Base-by-base conservation (phyloP, 2,113 vertebrate species). In the Chrysemys picta region DNA sequence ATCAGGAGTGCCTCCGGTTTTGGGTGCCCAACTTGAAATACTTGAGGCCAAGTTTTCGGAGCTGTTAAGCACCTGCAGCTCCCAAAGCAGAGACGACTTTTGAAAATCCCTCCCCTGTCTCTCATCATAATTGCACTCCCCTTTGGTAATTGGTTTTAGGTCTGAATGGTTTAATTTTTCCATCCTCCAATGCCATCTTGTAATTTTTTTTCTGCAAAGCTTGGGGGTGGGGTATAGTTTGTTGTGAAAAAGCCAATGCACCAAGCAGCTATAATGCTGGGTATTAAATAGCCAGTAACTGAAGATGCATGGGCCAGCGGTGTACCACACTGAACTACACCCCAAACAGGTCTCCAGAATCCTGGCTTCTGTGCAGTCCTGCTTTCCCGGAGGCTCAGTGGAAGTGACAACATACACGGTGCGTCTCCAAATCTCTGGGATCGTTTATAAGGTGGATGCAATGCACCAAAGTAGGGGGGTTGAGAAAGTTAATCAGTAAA, bases 1-100 rank as follows among this genome's bases (percentile, higher is more conserved):
- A 52, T 52, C 16, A 52, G 54, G 54, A 56, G 54, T 56, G 54
- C 54, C 54, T 56, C 54, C 85, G 94, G 80, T n/a, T 91, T 90
- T 84, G 47, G n/a, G 50, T 91, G 5, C 86, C 65, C 87, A 9
- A 47, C 56, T 31, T 45, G 89, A 95, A 94, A 97, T 93, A 93
- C 90, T 92, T 91, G 85, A 91, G 89, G 82, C 47, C 29, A 89
- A 12, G 21, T 83, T 91, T 84, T 95, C 78, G 89, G 54, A 90
- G 79, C 19, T 9, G 31, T 84, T 89, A 86, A 85, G 89, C 75
- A 59, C 27, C 57, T 31, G 19, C 84, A 75, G 78, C 88, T 59
- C 25, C 42, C 27, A 84, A 9, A 69, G 47, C 6, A 75, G 82
- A 91, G 75, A 65, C 3, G 3, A 81, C 87, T n/a, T 31, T 75